These are phyloP conservation scores for Mesorhabditis sp. DNA, from an alignment of 2,888 invertebrate species.

Conservation along the genomic window DNA sequence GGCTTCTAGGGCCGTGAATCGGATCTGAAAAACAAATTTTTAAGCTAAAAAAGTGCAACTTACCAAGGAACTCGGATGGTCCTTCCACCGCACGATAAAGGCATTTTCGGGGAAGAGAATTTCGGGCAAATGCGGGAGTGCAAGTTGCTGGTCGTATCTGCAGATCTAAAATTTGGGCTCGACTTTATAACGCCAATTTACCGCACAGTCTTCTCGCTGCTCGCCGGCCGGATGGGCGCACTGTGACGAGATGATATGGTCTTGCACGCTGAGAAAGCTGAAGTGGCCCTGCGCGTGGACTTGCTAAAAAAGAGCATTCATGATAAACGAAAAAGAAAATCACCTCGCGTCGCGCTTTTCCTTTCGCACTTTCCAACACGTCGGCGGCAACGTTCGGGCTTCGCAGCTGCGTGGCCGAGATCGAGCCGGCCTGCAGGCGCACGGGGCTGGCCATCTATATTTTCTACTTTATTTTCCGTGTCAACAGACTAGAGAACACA, in stretches of 20 bases:
- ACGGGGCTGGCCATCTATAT: neutral
- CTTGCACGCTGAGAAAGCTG: neutral
- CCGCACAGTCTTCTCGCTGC: neutral
- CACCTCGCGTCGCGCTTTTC: slow-evolving; percentile 5
- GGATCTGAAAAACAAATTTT: slow-evolving; percentile 61
- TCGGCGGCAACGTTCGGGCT: neutral
- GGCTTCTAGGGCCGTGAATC: slow-evolving; percentile 87
- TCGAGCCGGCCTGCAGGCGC: neutral
- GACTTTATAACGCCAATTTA: neutral
- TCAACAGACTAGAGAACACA: too few relatives aligned
- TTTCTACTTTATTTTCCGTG: too few relatives aligned
- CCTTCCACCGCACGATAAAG: slow-evolving; percentile 65
- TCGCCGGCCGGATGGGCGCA: neutral
- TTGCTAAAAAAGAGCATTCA: neutral
- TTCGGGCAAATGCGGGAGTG: slow-evolving; percentile 70
- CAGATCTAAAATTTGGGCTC: slow-evolving; percentile 38
- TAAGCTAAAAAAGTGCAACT: neutral
- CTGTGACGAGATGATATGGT: slow-evolving; percentile 6
- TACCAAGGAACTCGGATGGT: slow-evolving; percentile 8
- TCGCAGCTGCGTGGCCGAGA: neutral
- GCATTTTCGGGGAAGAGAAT: slow-evolving; percentile 95
- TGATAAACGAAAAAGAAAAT: slow-evolving; percentile 8
- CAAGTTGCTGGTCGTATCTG: slow-evolving; percentile 32
- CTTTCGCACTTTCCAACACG: slow-evolving; percentile 2
- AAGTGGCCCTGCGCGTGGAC: neutral